Base-by-base conservation (phyloP, 2,797 vertebrate genomes). In the Anabacerthia variegaticeps region DNA sequence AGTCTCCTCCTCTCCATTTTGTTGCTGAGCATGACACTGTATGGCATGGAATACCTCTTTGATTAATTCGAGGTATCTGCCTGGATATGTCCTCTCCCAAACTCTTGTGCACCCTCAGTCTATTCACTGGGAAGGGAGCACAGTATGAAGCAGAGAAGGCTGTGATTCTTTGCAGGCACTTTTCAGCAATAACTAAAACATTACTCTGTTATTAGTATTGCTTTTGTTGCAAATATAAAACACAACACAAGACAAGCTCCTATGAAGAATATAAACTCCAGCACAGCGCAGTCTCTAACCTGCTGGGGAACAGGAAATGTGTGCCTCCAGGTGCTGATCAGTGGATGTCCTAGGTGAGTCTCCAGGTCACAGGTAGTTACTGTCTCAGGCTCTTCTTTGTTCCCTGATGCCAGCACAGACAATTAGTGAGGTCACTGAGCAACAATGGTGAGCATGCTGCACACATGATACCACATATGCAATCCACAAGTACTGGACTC, bases 291-390 rank as follows among this genome's bases (percentile, higher is more conserved):
- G 23, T 7, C 32, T 65, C 37, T 46, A 43, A 30, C 14, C 28
- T 85, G 22, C 8, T 5, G 2, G 1, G 9, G 15, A 67, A 71
- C 27, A 77, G 44, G 65, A 77, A 27, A 19, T 0, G 0, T 5
- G 9, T 71, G 10, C 10, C 14, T n/a, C 22, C 34, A 58, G 56
- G 30, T 0, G 0, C 16, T 49, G 46, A 21, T 5, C 11, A n/a
- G 34, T 14, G 6, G 21, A 34, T 37, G 30, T 18, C 56, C 14
- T 16, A 78, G 22, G 28, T 52, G 46, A 37, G 27, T 13, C n/a
- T 52, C 69, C 65, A 54, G 39, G 10, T 48, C 2, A 2, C 12
- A 78, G 41, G 10, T 2, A 1, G 36, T n/a, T 89, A 24, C 27
- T 79, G 6, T 43, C 43, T 89, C 51, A 32, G 37, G 27, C 22